Evolutionary conservation across 2,797 vertebrate species (phyloP), one percentile per base, ranked within the genome.

Genomic region (Eospalax fontanierii): DNA sequence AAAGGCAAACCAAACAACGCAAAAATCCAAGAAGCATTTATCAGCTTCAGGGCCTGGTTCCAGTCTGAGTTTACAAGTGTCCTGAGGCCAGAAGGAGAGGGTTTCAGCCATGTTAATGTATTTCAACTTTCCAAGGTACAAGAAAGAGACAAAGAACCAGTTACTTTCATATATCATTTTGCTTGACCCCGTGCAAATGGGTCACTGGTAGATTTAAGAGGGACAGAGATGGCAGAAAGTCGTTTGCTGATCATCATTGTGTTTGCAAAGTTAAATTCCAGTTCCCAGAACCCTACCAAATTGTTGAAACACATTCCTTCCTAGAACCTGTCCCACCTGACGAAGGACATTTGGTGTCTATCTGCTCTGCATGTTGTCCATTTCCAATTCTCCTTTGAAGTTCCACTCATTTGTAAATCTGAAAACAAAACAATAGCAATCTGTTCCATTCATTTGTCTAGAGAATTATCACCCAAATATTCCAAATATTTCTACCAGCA

Each of bases 351-450:
- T 89, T 86, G 73, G 40, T 87, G 78, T 84, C 71, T 87, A 16
- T n/a, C 66, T 71, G 14, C 50, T 87, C 28, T 35, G 30, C 50
- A 21, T 0, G 4, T 90, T 94, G 94, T 81, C 68, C 43, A 57
- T 87, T 95, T 96, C 43, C n/a, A 78, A 3, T 78, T 16, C 26
- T 94, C 54, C n/a, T 79, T 94, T 91, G n/a, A 76, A 46, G 54
- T 93, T 82, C 35, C 40, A 6, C 24, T 96, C 75, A 89, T 92
- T 92, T 95, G 57, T 82, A 70, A 97, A 75, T 87, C 82, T 87
- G 86, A 92, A 95, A 89, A 66, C 18, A 82, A 93, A 96, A 81
- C 83, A 80, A 90, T 91, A 94, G 46, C 73, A 65, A 30, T 95
- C 90, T 87, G 76, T 75, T 79, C 71, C 78, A 75, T 80, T 84